phyloP scores from a whole-genome alignment of 2,888 invertebrate genomes.

The Agrenia bidenticulata region DNA sequence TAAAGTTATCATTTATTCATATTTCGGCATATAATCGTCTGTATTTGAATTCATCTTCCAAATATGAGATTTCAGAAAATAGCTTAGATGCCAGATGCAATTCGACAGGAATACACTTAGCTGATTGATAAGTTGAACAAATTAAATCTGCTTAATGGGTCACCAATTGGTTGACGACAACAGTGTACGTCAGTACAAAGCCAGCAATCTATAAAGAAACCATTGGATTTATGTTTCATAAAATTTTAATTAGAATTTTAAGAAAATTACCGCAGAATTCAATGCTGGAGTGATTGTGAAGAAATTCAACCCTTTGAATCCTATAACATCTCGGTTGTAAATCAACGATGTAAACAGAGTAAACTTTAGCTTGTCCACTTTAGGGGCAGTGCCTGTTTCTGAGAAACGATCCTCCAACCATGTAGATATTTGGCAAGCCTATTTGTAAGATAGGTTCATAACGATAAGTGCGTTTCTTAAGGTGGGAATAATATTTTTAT shows the following conservation, averaged over 20 bases:
- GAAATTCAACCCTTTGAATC: slow-evolving; percentile 29
- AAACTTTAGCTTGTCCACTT: slow-evolving; percentile 25
- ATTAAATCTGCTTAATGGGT: no score
- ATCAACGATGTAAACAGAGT: slow-evolving; percentile 27
- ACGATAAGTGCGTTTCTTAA: background rate
- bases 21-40: no score
- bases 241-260: background rate
- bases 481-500: background rate
- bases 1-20: no score
- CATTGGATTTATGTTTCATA: background rate
- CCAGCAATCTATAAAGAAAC: slow-evolving; percentile 19
- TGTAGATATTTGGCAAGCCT: slow-evolving; percentile 27
- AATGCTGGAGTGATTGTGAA: slow-evolving; percentile 25
- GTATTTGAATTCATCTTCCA: no score
- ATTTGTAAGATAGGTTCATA: slow-evolving; percentile 10
- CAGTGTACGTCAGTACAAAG: slow-evolving; percentile 25
- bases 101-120: no score
- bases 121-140: no score
- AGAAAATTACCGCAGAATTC: slow-evolving; percentile 16
- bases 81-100: no score
- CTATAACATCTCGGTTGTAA: slow-evolving; percentile 27
- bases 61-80: no score
- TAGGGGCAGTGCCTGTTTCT: slow-evolving; percentile 15
- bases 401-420: slow-evolving; percentile 29
- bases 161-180: slow-evolving; percentile 24